Percentiles rank a stretch among this genome's conserved stretches.
Conservation (phyloP, 2,113 vertebrate genomes). For the Arothron firmamentum region DNA sequence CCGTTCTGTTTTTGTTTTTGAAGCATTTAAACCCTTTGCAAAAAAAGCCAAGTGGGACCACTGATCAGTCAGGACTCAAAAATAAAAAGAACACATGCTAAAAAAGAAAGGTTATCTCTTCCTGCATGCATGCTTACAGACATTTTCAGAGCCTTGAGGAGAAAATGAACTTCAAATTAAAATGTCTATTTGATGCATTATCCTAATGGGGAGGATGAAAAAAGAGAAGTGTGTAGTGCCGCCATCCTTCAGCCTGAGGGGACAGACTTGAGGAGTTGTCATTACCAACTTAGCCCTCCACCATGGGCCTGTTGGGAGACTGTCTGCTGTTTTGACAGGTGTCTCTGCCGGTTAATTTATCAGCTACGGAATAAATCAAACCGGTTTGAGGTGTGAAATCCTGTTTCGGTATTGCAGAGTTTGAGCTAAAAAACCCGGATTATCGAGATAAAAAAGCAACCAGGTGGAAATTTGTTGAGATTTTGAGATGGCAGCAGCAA, state of each 20-base stretch:
- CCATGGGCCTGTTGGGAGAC: constrained; percentile 64
- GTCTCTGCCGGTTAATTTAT: constrained; percentile 70
- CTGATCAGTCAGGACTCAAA: constrained; percentile 47
- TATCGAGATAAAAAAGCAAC: no score
- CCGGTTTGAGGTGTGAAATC: constrained; percentile 41
- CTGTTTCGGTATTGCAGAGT: background rate
- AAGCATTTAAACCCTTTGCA: constrained; percentile 14
- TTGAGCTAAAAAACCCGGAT: no score
- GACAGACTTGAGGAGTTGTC: constrained; percentile 69
- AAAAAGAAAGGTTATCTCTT: constrained; percentile 60
- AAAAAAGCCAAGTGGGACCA: constrained; percentile 20
- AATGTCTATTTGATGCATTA: constrained; percentile 75
- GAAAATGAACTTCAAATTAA: constrained; percentile 76
- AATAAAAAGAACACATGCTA: constrained; percentile 53
- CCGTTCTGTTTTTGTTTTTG: constrained; percentile 11
- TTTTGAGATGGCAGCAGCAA: no score
- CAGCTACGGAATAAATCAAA: constrained; percentile 62
- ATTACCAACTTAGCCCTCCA: constrained; percentile 72
- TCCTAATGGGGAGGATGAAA: constrained; percentile 66
- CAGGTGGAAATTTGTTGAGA: no score
- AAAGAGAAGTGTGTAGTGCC: constrained; percentile 55
- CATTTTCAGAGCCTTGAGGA: constrained; percentile 71
- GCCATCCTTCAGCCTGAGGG: constrained; percentile 67
- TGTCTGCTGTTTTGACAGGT: constrained; percentile 73
- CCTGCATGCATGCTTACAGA: constrained; percentile 47